These are phyloP conservation scores for Molorchus minor DNA, from an alignment of 2,888 invertebrate genomes.

Conservation along the genomic window DNA sequence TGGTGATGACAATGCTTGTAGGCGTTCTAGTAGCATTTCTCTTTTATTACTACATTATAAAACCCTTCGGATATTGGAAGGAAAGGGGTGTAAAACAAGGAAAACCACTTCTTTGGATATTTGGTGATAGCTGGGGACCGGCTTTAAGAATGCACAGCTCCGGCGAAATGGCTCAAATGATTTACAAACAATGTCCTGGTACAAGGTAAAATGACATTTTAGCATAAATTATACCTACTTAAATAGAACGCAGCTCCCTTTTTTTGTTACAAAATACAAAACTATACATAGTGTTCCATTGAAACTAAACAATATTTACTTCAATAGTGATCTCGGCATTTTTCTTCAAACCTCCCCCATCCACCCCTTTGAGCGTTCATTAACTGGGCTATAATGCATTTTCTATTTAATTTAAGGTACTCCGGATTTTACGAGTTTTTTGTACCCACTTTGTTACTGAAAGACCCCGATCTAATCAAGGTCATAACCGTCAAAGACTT, in stretches of 20 bases:
- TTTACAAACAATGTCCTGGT: slow-evolving; percentile 37
- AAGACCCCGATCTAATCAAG: slow-evolving; percentile 69
- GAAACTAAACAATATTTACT: too few species aligned
- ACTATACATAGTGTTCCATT: too few species aligned
- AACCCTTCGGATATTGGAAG: slow-evolving; percentile 31
- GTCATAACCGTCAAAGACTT: slow-evolving; percentile 68
- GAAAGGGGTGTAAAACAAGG: slow-evolving; percentile 37
- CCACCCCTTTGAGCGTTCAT: too few species aligned
- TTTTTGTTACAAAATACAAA: too few species aligned
- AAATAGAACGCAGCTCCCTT: too few species aligned
- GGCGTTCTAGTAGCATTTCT: slow-evolving; percentile 1
- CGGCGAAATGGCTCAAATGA: slow-evolving; percentile 25
- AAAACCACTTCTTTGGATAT: slow-evolving; percentile 32
- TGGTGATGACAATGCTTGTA: background rate
- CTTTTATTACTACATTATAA: slow-evolving; percentile 26
- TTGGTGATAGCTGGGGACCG: slow-evolving; percentile 36
- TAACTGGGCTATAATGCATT: too few species aligned
- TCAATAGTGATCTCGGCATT: too few species aligned
- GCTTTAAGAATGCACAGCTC: slow-evolving; percentile 26
- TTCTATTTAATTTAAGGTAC: slow-evolving; percentile 45
- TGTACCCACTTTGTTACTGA: slow-evolving; percentile 63
- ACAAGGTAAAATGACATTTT: slow-evolving; percentile 35
- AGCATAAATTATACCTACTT: too few species aligned
- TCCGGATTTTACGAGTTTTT: slow-evolving; percentile 45
- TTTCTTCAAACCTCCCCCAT: too few species aligned